A percentile compares a stretch with the other conserved stretches of the same genome.
Conservation (phyloP, 2,888 invertebrate genomes). For the Tortrix viridana region DNA sequence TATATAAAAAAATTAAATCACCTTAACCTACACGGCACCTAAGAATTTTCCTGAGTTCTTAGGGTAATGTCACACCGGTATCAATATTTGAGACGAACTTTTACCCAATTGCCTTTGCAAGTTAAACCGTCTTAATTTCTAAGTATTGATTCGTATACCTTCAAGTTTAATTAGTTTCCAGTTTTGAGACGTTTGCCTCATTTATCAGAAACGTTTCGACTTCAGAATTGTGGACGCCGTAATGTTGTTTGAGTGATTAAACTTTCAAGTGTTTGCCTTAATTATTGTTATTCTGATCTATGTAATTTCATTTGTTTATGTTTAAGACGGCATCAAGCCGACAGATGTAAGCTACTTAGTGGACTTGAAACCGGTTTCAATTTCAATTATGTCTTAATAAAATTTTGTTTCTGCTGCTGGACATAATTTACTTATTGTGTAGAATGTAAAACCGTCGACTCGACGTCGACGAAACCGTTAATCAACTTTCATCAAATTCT, state of each 20-base stretch:
- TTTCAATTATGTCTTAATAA: too few relatives aligned
- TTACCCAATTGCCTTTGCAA: slow-evolving; percentile 76
- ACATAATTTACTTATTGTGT: background rate
- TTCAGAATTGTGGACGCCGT: slow-evolving; percentile 40
- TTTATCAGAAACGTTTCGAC: slow-evolving; percentile 67
- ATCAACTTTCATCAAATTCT: background rate
- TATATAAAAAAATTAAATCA: too few relatives aligned
- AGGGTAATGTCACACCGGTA: slow-evolving; percentile 57
- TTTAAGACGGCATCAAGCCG: background rate
- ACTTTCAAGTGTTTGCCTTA: slow-evolving; percentile 32
- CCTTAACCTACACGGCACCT: slow-evolving; percentile 39
- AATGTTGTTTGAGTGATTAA: slow-evolving; percentile 39
- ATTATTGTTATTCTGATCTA: slow-evolving; percentile 36
- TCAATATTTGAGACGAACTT: slow-evolving; percentile 76
- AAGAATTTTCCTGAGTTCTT: slow-evolving; percentile 46
- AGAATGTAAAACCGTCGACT: too few relatives aligned
- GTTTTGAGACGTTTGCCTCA: slow-evolving; percentile 66
- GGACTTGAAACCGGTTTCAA: background rate
- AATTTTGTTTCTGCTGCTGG: too few relatives aligned
- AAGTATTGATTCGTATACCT: slow-evolving; percentile 74
- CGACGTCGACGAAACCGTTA: too few relatives aligned
- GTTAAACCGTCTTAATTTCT: slow-evolving; percentile 77
- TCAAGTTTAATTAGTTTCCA: slow-evolving; percentile 79
- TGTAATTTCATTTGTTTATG: slow-evolving; percentile 18
- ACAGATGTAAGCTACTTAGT: slow-evolving; percentile 7